These are phyloP conservation scores for Phoxinus dragarum DNA, from an alignment of 2,797 vertebrate species.

Conservation along the genomic window DNA sequence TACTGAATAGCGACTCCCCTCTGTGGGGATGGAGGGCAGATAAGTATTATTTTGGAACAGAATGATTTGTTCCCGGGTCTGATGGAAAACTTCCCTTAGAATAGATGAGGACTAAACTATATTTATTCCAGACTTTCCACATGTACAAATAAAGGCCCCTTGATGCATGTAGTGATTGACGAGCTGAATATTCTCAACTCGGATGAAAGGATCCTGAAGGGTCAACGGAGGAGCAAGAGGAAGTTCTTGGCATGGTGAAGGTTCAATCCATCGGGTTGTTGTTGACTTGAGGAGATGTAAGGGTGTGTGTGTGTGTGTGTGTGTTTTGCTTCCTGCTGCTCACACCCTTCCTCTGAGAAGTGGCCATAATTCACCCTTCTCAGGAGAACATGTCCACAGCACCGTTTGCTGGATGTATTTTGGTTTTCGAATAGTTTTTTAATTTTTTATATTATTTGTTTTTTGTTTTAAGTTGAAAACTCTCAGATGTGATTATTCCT, in stretches of 20 bases:
- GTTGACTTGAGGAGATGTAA: constrained; percentile 43
- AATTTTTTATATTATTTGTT: neutral
- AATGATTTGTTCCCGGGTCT: constrained; percentile 51
- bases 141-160: constrained; percentile 63
- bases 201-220: constrained; percentile 70
- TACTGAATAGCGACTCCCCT: constrained; percentile 45
- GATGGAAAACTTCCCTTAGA: constrained; percentile 52
- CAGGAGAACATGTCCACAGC: constrained; percentile 8
- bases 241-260: constrained; percentile 15
- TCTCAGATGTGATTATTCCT: neutral
- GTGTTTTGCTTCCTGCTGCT: constrained; percentile 65
- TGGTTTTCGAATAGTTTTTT: neutral
- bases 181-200: constrained; percentile 67
- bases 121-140: constrained; percentile 73
- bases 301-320: constrained; percentile 27
- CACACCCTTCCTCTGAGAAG: constrained; percentile 65
- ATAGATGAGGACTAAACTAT: constrained; percentile 5
- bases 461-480: neutral
- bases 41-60: constrained; percentile 59
- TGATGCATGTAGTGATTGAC: constrained; percentile 63
- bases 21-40: constrained; percentile 42
- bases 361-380: constrained; percentile 35
- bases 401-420: constrained; percentile 69
- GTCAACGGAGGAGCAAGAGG: constrained; percentile 23
- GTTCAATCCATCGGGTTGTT: constrained; percentile 20